phyloP scores from a whole-genome alignment of 2,888 invertebrate species.

The Leucoma salicis region DNA sequence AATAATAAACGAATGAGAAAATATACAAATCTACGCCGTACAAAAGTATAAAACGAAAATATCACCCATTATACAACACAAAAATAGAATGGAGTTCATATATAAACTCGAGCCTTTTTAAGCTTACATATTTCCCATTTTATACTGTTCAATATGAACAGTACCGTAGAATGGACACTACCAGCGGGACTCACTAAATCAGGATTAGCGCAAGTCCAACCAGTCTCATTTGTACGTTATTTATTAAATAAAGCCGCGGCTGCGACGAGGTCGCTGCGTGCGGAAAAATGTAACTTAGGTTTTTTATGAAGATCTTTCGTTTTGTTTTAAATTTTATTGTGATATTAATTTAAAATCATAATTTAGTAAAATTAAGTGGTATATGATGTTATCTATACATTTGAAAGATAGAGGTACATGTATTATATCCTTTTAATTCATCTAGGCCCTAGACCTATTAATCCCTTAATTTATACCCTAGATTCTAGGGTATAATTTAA shows the following conservation, averaged over 20 bases:
- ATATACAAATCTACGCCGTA: no score
- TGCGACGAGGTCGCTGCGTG: conserved; percentile 39
- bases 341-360: no score
- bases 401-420: no score
- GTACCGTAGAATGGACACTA: conserved; percentile 35
- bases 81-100: conserved; percentile 25
- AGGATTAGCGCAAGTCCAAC: conserved; percentile 67
- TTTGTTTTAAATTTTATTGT: conserved; percentile 26
- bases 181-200: conserved; percentile 68
- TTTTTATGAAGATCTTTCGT: conserved; percentile 31
- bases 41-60: background rate
- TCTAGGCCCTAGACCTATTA: no score
- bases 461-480: no score
- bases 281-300: conserved; percentile 42
- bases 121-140: conserved; percentile 27
- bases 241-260: conserved; percentile 66
- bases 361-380: no score
- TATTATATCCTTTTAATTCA: no score
- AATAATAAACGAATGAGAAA: no score
- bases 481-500: no score
- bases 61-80: conserved; percentile 4
- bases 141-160: conserved; percentile 38
- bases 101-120: conserved; percentile 28
- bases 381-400: no score
- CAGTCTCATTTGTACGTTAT: conserved; percentile 73